phyloP scores from a whole-genome alignment of 1,140 invertebrate species.

The Aphelinus certus region DNA sequence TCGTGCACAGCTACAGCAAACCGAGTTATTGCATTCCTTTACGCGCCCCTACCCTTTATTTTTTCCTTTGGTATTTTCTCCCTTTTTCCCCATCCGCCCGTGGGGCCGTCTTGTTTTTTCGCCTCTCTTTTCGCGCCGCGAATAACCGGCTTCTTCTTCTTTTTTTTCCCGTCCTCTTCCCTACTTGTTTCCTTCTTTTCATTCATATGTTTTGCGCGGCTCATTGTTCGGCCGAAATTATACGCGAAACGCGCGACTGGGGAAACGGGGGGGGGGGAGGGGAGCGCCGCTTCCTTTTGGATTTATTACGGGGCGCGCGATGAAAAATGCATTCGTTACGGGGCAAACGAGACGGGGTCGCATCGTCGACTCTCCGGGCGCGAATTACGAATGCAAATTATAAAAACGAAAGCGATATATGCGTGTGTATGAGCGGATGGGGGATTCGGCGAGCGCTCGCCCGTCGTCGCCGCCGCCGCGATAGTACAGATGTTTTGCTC shows the following conservation, averaged over 20 bases:
- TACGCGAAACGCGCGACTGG: conserved; percentile 16
- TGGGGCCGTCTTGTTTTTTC: not conserved
- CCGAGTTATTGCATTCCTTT: conserved; percentile 40
- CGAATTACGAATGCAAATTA: conserved; percentile 32
- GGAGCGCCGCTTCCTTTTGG: conserved; percentile 1
- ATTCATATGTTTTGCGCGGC: conserved; percentile 37
- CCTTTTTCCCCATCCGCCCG: not conserved
- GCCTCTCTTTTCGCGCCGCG: not conserved
- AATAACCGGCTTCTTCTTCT: not conserved
- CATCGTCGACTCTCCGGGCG: conserved; percentile 23
- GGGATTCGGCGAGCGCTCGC: not conserved
- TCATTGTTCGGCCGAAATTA: conserved; percentile 36
- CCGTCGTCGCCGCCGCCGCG: conserved; percentile 10
- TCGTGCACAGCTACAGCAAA: not conserved
- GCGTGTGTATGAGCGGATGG: not conserved
- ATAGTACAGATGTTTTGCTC: conserved; percentile 38
- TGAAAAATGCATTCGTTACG: conserved; percentile 39
- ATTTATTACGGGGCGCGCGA: conserved; percentile 20
- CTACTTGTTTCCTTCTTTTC: no score
- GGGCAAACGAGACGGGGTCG: not conserved
- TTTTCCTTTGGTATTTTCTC: not conserved
- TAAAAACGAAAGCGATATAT: conserved; percentile 18
- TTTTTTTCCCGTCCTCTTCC: no score
- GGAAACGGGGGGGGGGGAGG: no score
- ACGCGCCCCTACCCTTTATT: not conserved